Conservation (phyloP, 2,888 invertebrate genomes). For the Melinaea marsaeus region DNA sequence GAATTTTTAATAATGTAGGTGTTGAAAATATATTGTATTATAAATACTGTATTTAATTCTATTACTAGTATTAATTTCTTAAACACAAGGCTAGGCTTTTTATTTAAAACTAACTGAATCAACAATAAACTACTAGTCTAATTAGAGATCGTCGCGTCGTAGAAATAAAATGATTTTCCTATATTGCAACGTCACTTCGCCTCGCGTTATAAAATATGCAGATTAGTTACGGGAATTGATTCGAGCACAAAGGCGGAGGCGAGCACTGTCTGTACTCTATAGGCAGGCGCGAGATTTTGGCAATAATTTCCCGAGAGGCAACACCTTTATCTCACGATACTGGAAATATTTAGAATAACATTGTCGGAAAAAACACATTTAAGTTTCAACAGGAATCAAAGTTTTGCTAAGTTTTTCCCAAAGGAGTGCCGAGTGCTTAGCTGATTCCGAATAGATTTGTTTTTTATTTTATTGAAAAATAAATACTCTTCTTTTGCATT, state of each 20-base stretch:
- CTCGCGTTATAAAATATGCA: conserved; percentile 75
- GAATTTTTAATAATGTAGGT: no score
- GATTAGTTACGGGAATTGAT: conserved; percentile 77
- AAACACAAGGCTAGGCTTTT: no score
- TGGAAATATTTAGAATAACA: conserved; percentile 54
- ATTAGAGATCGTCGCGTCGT: neutral
- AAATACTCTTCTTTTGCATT: no score
- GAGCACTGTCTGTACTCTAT: conserved; percentile 70
- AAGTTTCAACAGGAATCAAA: conserved; percentile 3
- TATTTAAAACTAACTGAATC: neutral
- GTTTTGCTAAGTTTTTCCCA: neutral
- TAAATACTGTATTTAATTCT: no score
- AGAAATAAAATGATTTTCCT: conserved; percentile 30
- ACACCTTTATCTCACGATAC: conserved; percentile 67
- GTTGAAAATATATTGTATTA: no score
- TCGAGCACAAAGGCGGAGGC: conserved; percentile 72
- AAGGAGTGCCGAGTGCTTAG: neutral
- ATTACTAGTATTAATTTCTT: no score
- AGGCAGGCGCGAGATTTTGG: conserved; percentile 69
- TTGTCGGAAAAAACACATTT: conserved; percentile 13
- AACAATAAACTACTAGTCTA: neutral
- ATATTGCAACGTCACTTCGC: conserved; percentile 61
- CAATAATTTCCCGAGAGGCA: conserved; percentile 72
- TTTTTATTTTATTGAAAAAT: no score
- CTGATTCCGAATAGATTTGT: no score